phyloP scores from a whole-genome alignment of 1,140 invertebrate genomes.

The Drosophila simulans region DNA sequence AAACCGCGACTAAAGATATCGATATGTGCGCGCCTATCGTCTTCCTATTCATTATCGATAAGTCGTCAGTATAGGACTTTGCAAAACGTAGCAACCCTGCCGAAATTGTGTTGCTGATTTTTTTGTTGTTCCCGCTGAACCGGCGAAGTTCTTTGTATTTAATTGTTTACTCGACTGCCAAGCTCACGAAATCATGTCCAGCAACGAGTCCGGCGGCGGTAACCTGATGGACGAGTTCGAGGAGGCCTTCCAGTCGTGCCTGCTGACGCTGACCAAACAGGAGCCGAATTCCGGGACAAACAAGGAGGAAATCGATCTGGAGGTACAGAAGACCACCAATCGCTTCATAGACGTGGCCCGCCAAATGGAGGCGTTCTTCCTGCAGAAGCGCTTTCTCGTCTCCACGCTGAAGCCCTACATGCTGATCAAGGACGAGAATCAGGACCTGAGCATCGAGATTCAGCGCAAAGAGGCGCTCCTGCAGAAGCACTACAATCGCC shows the following conservation, averaged over 20 bases:
- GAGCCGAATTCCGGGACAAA: slow-evolving; percentile 90
- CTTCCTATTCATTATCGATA: background rate
- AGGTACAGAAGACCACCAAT: slow-evolving; percentile 93
- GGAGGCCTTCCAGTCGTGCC: slow-evolving; percentile 94
- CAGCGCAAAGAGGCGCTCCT: slow-evolving; percentile 94
- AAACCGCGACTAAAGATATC: background rate
- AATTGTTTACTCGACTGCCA: background rate
- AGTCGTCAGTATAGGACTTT: background rate
- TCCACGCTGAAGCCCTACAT: slow-evolving; percentile 96
- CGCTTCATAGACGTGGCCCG: slow-evolving; percentile 95
- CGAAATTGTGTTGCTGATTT: background rate
- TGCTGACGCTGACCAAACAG: slow-evolving; percentile 92
- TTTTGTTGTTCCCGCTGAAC: slow-evolving; percentile 11
- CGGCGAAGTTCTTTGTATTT: background rate
- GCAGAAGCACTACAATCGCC: slow-evolving; percentile 95
- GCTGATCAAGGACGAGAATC: slow-evolving; percentile 95
- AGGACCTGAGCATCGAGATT: slow-evolving; percentile 92
- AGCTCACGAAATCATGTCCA: slow-evolving; percentile 87
- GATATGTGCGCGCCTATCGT: background rate
- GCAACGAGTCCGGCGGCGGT: slow-evolving; percentile 91
- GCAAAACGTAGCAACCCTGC: slow-evolving; percentile 3
- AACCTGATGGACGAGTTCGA: slow-evolving; percentile 94
- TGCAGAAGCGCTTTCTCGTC: slow-evolving; percentile 95
- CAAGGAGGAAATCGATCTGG: slow-evolving; percentile 92
- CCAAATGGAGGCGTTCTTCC: slow-evolving; percentile 97